Evolutionary conservation across 2,888 invertebrate genomes (phyloP).

Genomic region (Clanis bilineata): DNA sequence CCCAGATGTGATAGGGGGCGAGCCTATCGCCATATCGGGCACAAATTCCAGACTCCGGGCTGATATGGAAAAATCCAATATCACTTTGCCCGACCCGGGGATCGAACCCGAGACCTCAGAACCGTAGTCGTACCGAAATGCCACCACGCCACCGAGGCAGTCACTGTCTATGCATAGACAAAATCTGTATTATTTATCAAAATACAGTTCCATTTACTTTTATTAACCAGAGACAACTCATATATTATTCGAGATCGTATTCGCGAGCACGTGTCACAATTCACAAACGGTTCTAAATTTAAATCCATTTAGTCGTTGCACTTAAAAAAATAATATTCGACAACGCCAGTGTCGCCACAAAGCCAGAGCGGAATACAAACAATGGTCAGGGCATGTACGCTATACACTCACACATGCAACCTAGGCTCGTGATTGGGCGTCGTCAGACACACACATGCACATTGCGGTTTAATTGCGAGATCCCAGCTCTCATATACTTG

Average conservation of each 20-base stretch:
- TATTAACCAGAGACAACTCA: background rate
- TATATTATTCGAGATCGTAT: background rate
- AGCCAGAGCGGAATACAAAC: slow-evolving; percentile 37
- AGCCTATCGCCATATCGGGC: too few relatives aligned
- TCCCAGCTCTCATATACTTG: slow-evolving; percentile 60
- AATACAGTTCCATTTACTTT: background rate
- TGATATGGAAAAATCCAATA: too few relatives aligned
- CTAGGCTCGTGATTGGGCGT: slow-evolving; percentile 42
- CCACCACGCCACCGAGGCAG: too few relatives aligned
- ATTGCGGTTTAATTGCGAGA: slow-evolving; percentile 56
- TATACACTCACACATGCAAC: slow-evolving; percentile 38
- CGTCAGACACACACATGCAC: slow-evolving; percentile 38
- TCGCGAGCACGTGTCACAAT: slow-evolving; percentile 8
- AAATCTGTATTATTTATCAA: too few relatives aligned
- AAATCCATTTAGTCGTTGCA: slow-evolving; percentile 39
- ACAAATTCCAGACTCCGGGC: too few relatives aligned
- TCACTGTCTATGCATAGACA: too few relatives aligned
- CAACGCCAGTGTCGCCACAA: slow-evolving; percentile 40
- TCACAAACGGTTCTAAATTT: slow-evolving; percentile 18
- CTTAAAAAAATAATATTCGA: slow-evolving; percentile 39
- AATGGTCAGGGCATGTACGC: slow-evolving; percentile 42
- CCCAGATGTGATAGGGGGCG: too few relatives aligned
- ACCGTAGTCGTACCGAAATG: too few relatives aligned
- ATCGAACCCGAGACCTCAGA: too few relatives aligned
- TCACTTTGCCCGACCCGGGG: too few relatives aligned